Conservation (phyloP, 2,797 vertebrate species). For the Sebastes iracundus region DNA sequence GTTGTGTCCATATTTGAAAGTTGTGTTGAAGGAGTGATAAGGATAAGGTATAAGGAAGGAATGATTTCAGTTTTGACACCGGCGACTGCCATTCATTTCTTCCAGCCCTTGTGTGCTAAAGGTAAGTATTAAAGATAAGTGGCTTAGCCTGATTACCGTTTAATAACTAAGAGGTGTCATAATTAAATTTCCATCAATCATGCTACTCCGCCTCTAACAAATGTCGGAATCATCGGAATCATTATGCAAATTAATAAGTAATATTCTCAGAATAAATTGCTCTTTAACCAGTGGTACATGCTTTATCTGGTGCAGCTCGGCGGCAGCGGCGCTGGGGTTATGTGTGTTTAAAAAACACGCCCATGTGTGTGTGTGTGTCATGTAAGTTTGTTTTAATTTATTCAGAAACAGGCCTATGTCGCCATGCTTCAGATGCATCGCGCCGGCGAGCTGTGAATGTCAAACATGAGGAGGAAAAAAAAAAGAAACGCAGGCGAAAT, state of each 20-base stretch:
- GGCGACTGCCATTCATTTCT: slow-evolving; percentile 67
- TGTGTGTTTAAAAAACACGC: slow-evolving; percentile 15
- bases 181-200: slow-evolving; percentile 86
- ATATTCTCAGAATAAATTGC: slow-evolving; percentile 81
- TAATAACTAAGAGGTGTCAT: slow-evolving; percentile 84
- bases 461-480: slow-evolving; percentile 16
- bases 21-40: slow-evolving; percentile 37
- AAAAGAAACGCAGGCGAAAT: slow-evolving; percentile 25
- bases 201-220: slow-evolving; percentile 71
- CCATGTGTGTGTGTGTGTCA: background rate
- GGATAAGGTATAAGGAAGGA: slow-evolving; percentile 47
- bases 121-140: slow-evolving; percentile 83
- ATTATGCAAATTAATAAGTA: slow-evolving; percentile 86
- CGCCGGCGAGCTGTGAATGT: slow-evolving; percentile 40
- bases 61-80: slow-evolving; percentile 56
- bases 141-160: slow-evolving; percentile 81
- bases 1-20: slow-evolving; percentile 13
- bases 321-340: background rate
- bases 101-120: slow-evolving; percentile 68
- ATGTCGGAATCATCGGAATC: slow-evolving; percentile 79
- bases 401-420: background rate
- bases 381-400: slow-evolving; percentile 7
- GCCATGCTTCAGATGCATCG: slow-evolving; percentile 6
- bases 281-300: slow-evolving; percentile 71
- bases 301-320: slow-evolving; percentile 54